Percentiles rank a stretch among this genome's conserved stretches.
Conservation (phyloP, 2,113 vertebrate species). For the Brevimyrus niger region DNA sequence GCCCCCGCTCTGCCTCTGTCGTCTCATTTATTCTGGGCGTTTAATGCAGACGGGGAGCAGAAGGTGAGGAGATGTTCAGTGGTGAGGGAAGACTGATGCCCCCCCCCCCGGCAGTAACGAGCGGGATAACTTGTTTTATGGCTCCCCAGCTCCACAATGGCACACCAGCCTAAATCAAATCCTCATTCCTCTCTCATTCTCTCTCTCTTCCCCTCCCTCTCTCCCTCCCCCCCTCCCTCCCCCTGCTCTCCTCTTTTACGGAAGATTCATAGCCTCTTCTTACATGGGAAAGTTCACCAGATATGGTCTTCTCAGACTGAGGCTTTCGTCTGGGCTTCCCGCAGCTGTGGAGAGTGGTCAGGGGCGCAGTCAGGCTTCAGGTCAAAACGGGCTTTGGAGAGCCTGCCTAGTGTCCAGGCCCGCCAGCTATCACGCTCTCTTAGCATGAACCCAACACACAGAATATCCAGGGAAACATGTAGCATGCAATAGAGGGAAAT, state of each 20-base stretch:
- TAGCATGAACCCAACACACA: background rate
- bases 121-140: background rate
- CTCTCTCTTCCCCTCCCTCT: background rate
- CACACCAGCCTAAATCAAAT: slow-evolving; percentile 10
- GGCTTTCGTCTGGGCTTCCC: background rate
- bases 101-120: background rate
- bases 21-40: slow-evolving; percentile 3
- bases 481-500: background rate
- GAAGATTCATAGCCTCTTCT: slow-evolving; percentile 7
- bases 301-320: background rate
- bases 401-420: background rate
- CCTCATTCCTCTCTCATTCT: background rate
- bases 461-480: background rate
- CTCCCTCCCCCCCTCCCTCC: background rate
- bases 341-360: background rate
- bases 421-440: background rate
- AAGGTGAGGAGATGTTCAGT: background rate
- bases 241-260: background rate
- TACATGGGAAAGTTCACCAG: background rate
- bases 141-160: background rate
- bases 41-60: slow-evolving; percentile 8
- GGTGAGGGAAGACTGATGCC: slow-evolving; percentile 6
- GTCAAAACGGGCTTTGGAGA: background rate
- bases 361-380: background rate
- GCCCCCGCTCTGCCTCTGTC: background rate